A percentile compares a stretch with the other conserved stretches of the same genome.
Conservation (phyloP, 2,113 vertebrate species). For the Tamias sibiricus region DNA sequence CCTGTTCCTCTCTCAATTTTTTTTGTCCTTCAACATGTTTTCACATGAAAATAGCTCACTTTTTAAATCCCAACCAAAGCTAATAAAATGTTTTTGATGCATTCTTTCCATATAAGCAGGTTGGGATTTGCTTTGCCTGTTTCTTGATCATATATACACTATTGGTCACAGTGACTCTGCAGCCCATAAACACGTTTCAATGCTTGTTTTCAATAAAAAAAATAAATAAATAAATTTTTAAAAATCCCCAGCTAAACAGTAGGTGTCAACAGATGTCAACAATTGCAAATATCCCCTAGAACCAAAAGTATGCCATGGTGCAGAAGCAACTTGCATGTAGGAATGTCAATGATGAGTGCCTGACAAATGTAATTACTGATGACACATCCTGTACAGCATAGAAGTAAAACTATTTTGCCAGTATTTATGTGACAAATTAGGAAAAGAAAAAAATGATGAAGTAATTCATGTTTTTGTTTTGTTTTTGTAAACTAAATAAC, state of each 20-base stretch:
- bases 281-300: neutral
- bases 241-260: neutral
- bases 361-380: neutral
- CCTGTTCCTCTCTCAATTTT: neutral
- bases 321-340: neutral
- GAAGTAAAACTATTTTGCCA: neutral
- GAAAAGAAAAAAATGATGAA: neutral
- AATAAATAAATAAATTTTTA: neutral
- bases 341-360: neutral
- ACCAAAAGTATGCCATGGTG: neutral
- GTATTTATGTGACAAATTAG: neutral
- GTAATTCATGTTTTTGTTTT: neutral
- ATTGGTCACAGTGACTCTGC: neutral
- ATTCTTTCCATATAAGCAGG: neutral
- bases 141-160: neutral
- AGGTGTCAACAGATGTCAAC: neutral
- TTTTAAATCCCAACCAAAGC: neutral
- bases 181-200: neutral
- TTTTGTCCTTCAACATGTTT: neutral
- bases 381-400: neutral
- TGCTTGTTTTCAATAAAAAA: neutral
- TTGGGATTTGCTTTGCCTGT: neutral
- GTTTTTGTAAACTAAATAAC: neutral
- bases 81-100: neutral
- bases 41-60: neutral